These are phyloP conservation scores for Edolisoma coerulescens DNA, from an alignment of 2,113 vertebrate genomes.

Conservation along the genomic window DNA sequence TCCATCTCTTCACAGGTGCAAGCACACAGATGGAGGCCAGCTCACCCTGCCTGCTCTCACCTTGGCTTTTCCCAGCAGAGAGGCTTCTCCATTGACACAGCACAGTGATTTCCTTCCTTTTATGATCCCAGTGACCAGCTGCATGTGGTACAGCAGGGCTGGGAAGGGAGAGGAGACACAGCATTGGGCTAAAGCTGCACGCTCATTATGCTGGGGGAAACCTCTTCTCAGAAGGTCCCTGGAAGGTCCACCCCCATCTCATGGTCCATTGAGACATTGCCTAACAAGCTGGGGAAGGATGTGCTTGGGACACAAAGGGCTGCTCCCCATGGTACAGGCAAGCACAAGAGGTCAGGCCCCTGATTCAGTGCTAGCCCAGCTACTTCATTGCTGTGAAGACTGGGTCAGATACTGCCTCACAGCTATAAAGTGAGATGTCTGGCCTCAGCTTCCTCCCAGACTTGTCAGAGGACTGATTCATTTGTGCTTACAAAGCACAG, in stretches of 20 bases:
- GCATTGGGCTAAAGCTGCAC: background rate
- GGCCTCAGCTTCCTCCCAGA: background rate
- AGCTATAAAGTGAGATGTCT: background rate
- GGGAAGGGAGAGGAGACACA: background rate
- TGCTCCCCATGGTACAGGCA: background rate
- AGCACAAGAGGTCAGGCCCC: background rate
- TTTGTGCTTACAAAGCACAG: conserved; percentile 26
- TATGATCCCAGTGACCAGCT: background rate
- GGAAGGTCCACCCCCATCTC: background rate
- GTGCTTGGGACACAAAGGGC: background rate
- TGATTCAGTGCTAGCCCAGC: background rate
- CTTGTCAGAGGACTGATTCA: conserved; percentile 13
- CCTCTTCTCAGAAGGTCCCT: background rate
- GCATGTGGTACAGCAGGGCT: background rate
- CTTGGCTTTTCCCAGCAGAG: background rate
- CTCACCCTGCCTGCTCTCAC: background rate
- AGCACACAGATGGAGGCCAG: background rate
- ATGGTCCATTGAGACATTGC: background rate
- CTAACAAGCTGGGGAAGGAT: background rate
- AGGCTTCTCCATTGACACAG: background rate
- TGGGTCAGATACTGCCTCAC: background rate
- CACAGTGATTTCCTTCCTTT: background rate
- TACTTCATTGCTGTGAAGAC: background rate
- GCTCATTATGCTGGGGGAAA: accelerated
- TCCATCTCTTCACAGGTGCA: background rate